Evolutionary conservation across 2,113 vertebrate species (phyloP).

Genomic region (Indri indri): DNA sequence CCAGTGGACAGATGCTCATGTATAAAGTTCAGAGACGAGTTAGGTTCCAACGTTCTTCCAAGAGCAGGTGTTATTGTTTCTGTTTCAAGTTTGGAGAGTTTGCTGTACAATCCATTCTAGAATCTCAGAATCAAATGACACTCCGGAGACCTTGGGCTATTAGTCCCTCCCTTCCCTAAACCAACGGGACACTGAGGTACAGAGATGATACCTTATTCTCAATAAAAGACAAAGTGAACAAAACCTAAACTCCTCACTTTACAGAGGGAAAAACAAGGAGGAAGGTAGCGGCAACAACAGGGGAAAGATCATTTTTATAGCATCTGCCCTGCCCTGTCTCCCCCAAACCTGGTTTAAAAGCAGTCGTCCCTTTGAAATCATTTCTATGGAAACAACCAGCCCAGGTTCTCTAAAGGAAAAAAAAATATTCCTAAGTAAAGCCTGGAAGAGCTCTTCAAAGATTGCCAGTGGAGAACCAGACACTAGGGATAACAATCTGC

Average conservation of each 20-base stretch:
- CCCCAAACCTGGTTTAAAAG: background rate
- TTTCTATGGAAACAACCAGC: conserved; percentile 12
- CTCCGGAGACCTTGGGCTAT: background rate
- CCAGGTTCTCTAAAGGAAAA: conserved; percentile 47
- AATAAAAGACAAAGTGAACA: background rate
- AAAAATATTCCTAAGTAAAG: conserved; percentile 66
- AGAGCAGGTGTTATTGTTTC: background rate
- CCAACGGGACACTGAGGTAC: background rate
- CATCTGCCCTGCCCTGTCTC: background rate
- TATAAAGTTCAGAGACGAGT: background rate
- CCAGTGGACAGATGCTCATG: background rate
- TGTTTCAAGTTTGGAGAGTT: background rate
- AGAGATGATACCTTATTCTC: background rate
- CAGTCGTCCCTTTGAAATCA: background rate
- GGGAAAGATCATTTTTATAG: background rate
- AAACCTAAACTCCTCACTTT: background rate
- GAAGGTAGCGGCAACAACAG: too few species aligned
- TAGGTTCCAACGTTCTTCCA: background rate
- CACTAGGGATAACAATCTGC: conserved; percentile 66
- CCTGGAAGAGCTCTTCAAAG: conserved; percentile 66
- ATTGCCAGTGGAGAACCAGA: conserved; percentile 67
- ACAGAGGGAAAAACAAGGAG: background rate
- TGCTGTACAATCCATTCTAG: background rate
- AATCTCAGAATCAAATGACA: background rate
- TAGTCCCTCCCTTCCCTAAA: background rate